phyloP scores from a whole-genome alignment of 1,140 invertebrate genomes.

The Hormaphis cornu region DNA sequence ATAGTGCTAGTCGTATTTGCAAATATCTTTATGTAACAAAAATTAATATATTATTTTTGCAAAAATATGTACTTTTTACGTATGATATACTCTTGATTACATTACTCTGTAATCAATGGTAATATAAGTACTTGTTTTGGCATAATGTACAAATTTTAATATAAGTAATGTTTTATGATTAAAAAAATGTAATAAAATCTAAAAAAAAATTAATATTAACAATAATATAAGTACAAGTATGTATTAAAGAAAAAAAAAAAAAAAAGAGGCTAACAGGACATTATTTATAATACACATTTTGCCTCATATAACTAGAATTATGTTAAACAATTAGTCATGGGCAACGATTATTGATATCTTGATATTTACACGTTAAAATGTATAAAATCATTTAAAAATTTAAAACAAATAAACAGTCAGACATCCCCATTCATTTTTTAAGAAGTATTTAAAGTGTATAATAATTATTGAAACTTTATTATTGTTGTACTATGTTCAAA shows the following conservation, averaged over 20 bases:
- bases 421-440: no score
- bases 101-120: not conserved
- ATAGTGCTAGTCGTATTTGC: not conserved
- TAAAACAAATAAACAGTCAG: no score
- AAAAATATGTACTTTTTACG: no score
- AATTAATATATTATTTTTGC: no score
- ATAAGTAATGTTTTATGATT: constrained; percentile 16
- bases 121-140: constrained; percentile 18
- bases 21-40: constrained; percentile 1
- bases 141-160: constrained; percentile 29
- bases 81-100: not conserved
- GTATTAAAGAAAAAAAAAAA: constrained; percentile 6
- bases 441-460: no score
- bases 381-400: no score
- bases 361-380: no score
- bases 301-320: constrained; percentile 4
- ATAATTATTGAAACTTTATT: no score
- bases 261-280: not conserved
- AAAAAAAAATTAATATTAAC: not conserved
- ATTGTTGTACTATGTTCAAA: no score
- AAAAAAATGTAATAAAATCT: not conserved
- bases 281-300: constrained; percentile 9
- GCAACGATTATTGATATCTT: no score
- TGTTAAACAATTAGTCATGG: no score
- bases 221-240: constrained; percentile 12